phyloP scores from a whole-genome alignment of 2,113 vertebrate genomes.

The Chamaetylas fuelleborni region DNA sequence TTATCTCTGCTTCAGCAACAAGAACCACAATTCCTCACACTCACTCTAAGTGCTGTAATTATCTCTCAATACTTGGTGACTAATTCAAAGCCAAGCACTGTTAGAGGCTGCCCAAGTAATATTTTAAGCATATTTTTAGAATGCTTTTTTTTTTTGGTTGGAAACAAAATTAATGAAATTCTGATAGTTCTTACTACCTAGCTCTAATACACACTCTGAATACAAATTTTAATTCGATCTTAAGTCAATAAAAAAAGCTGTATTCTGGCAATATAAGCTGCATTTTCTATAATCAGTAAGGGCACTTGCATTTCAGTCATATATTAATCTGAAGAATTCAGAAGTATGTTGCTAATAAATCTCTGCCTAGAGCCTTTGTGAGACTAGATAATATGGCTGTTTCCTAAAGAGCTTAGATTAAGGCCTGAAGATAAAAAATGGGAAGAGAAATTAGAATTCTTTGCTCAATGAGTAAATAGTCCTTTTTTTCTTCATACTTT shows the following conservation, averaged over 20 bases:
- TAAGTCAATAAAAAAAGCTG: neutral
- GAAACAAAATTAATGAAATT: neutral
- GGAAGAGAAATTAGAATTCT: neutral
- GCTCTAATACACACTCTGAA: neutral
- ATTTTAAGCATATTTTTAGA: constrained; percentile 33
- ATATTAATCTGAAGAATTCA: neutral
- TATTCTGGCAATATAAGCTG: neutral
- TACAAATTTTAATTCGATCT: neutral
- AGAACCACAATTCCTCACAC: neutral
- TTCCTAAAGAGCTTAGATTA: neutral
- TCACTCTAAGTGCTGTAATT: constrained; percentile 22
- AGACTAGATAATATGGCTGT: neutral
- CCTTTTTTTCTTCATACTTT: neutral
- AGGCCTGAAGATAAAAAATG: neutral
- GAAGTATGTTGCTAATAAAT: neutral
- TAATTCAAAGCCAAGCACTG: constrained; percentile 10
- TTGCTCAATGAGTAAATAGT: neutral
- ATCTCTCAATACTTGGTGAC: neutral
- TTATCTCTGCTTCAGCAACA: neutral
- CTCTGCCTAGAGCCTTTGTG: neutral
- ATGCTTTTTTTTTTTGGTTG: neutral
- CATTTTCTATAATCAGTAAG: neutral
- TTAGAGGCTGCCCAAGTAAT: constrained; percentile 14
- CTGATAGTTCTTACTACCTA: neutral
- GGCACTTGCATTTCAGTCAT: neutral